Evolutionary conservation across 2,888 invertebrate genomes (phyloP), one percentile per base, ranked within the genome.

Genomic region (Erebia palarica): DNA sequence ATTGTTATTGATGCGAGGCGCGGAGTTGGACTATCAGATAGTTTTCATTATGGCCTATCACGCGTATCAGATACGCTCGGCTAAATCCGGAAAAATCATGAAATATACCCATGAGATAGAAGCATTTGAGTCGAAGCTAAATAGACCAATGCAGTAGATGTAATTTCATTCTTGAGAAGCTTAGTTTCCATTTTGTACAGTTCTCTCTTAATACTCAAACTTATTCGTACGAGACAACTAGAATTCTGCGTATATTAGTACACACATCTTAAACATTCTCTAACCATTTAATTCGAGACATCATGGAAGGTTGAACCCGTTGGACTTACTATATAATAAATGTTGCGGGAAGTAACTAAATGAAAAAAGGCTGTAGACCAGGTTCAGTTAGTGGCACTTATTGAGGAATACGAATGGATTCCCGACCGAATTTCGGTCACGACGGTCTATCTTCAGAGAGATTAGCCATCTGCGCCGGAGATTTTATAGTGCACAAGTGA

Each of bases 31-130:
- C 83, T 82, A 84, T 86, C 84, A 80, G 84, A 87, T 88, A 86
- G 86, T 85, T 87, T 89, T 88, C 85, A 87, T 89, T 86, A 88
- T 78, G 84, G 81, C 81, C 84, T 86, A 87, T 87, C 90, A 88
- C 86, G 89, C 89, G 87, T 88, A 84, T 78, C 78, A 84, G 84
- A 80, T 84, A 80, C 78, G 82, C 80, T 83, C 81, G 79, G 80
- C 79, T 76, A 77, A 78, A 80, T 80, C 80, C 80, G 83, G 83
- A 84, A 84, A 86, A 87, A 87, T 87, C 84, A 81, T 85, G 84
- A 88, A 86, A 86, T 86, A 87, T 83, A 63, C 67, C 53, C 69
- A 64, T 70, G 73, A 75, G 71, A 73, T 73, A 71, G 60, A 72
- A 63, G 66, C 72, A 72, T 73, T 55, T 66, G 68, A 47, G 55